Conservation (phyloP, 2,113 vertebrate species). For the Spilogale gracilis region DNA sequence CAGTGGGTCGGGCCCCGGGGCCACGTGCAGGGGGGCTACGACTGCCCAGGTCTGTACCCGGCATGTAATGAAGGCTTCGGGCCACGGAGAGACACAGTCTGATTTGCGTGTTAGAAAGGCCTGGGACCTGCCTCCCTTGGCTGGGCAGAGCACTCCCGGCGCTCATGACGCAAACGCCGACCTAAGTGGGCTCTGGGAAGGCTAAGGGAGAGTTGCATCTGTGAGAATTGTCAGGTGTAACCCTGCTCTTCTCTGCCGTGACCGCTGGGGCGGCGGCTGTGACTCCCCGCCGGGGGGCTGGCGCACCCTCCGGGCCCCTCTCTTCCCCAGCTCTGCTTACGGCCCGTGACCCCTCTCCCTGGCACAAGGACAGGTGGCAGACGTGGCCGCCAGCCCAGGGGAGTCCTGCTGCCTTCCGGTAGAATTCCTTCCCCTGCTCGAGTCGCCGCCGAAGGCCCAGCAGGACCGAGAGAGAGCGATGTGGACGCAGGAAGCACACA, state of each 20-base stretch:
- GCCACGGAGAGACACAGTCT: background rate
- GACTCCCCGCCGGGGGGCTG: background rate
- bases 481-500: background rate
- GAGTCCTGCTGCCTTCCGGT: background rate
- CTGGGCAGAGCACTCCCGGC: background rate
- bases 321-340: background rate
- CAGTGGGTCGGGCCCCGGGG: background rate
- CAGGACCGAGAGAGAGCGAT: background rate
- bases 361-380: background rate
- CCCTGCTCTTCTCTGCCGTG: background rate
- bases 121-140: background rate
- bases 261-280: background rate
- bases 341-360: too few species aligned
- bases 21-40: background rate
- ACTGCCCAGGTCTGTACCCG: background rate
- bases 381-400: background rate
- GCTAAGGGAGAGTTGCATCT: conserved; percentile 46
- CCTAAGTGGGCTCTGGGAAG: conserved; percentile 24
- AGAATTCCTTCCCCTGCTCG: background rate
- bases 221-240: background rate
- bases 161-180: conserved; percentile 55
- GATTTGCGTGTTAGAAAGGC: conserved; percentile 50
- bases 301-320: rapidly evolving
- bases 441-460: background rate
- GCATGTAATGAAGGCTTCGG: background rate